These are phyloP conservation scores for Gymnarchus niloticus DNA, from an alignment of 2,113 vertebrate species.

Conservation along the genomic window DNA sequence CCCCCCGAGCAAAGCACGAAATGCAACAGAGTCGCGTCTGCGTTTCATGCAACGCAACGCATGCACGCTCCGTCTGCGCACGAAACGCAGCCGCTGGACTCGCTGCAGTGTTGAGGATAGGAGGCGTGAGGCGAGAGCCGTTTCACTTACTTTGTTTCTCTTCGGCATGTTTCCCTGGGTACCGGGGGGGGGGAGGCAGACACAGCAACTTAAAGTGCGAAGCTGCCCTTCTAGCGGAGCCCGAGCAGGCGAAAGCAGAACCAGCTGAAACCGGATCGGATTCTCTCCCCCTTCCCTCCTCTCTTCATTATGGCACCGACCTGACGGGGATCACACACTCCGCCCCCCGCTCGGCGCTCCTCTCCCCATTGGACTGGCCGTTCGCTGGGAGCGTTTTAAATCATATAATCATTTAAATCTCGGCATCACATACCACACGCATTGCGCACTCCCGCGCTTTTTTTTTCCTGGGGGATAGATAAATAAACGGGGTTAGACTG, in stretches of 20 bases:
- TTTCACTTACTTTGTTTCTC: slow-evolving; percentile 69
- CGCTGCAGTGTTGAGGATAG: neutral
- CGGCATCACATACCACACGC: slow-evolving; percentile 47
- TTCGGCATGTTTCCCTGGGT: slow-evolving; percentile 69
- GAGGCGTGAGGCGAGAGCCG: slow-evolving; percentile 22
- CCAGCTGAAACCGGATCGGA: slow-evolving; percentile 83
- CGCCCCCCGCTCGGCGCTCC: slow-evolving; percentile 34
- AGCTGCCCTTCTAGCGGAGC: slow-evolving; percentile 57
- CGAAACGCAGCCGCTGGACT: neutral
- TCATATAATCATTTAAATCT: slow-evolving; percentile 48
- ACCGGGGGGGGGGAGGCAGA: slow-evolving; percentile 39
- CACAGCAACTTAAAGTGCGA: slow-evolving; percentile 56
- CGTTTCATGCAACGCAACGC: neutral
- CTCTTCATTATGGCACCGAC: slow-evolving; percentile 58
- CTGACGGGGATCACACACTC: slow-evolving; percentile 50
- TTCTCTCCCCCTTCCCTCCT: slow-evolving; percentile 57
- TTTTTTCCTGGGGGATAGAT: too few relatives aligned
- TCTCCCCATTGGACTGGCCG: slow-evolving; percentile 48
- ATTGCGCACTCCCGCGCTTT: slow-evolving; percentile 11
- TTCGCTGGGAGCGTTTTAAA: slow-evolving; percentile 56
- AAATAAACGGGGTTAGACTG: neutral
- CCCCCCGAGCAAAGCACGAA: slow-evolving; percentile 1
- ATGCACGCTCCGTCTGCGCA: neutral
- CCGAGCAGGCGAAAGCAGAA: slow-evolving; percentile 65
- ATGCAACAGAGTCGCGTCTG: slow-evolving; percentile 4